Evolutionary conservation across 2,797 vertebrate genomes (phyloP).

Genomic region (Lutjanus argentimaculatus): DNA sequence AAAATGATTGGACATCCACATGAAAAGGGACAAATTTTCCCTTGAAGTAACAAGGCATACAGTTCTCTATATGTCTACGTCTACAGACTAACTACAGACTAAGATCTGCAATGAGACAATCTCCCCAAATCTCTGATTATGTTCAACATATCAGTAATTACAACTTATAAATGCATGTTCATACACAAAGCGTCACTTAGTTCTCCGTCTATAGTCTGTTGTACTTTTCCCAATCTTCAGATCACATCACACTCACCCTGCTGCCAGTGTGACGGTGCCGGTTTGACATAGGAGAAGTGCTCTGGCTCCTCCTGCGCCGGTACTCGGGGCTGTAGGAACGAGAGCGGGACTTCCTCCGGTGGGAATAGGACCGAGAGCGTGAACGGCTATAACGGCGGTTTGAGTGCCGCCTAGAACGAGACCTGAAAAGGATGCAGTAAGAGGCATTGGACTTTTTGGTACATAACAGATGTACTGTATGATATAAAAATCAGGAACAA

Average conservation of each 20-base stretch:
- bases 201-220: neutral
- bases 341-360: slow-evolving; percentile 91
- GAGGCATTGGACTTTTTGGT: neutral
- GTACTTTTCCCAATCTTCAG: neutral
- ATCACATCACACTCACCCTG: slow-evolving; percentile 86
- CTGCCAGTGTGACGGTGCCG: slow-evolving; percentile 90
- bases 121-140: neutral
- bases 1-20: too few species aligned
- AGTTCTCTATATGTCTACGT: too few species aligned
- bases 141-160: neutral
- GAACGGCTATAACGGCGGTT: slow-evolving; percentile 91
- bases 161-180: neutral
- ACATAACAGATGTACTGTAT: neutral
- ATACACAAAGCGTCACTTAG: neutral
- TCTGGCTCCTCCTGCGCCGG: slow-evolving; percentile 90
- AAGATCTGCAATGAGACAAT: neutral
- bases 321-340: slow-evolving; percentile 92
- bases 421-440: slow-evolving; percentile 80
- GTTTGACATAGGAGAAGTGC: slow-evolving; percentile 93
- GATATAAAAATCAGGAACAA: too few species aligned
- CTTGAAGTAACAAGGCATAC: too few species aligned
- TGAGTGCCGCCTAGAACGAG: slow-evolving; percentile 91
- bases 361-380: slow-evolving; percentile 91
- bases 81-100: neutral
- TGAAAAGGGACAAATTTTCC: too few species aligned